Percentiles rank a stretch among this genome's conserved stretches.
Evolutionary conservation across 2,888 invertebrate genomes (phyloP).

Genomic region (Callyntrura guangdongensis): DNA sequence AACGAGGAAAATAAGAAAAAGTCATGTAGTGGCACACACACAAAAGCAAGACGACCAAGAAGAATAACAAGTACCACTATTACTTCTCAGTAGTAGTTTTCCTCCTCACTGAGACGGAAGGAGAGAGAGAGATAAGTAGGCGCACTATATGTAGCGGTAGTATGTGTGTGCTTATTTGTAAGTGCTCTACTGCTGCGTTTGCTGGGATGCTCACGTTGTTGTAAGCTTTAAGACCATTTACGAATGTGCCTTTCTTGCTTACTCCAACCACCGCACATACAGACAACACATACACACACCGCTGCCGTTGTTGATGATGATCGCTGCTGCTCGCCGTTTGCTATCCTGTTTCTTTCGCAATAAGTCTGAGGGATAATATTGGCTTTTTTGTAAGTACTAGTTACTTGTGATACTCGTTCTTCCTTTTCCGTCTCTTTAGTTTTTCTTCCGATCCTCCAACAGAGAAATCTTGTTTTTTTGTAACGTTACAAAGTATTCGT

Average conservation of each 20-base stretch:
- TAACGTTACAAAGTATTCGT: constrained; percentile 35
- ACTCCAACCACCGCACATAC: neutral
- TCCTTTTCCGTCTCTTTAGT: neutral
- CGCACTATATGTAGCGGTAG: constrained; percentile 42
- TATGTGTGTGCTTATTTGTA: neutral
- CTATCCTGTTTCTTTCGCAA: constrained; percentile 29
- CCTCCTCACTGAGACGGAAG: constrained; percentile 19
- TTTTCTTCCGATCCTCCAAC: constrained; percentile 40
- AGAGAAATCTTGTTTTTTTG: constrained; percentile 39
- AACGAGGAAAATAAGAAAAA: constrained; percentile 40
- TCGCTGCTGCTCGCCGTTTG: neutral
- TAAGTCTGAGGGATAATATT: constrained; percentile 33
- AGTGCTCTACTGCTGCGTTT: constrained; percentile 15
- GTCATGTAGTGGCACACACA: constrained; percentile 35
- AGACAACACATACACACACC: constrained; percentile 13
- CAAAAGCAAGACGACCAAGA: neutral
- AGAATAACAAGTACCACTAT: constrained; percentile 61
- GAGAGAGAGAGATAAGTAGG: constrained; percentile 50
- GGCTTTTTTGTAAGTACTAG: constrained; percentile 35
- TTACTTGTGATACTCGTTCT: constrained; percentile 36
- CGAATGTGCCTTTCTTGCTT: constrained; percentile 46
- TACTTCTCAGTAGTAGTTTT: constrained; percentile 41
- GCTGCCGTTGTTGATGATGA: constrained; percentile 16
- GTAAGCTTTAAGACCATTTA: constrained; percentile 52
- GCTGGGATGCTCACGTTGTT: constrained; percentile 51